Percentiles rank a stretch among this genome's conserved stretches.
phyloP scores from a whole-genome alignment of 1,140 invertebrate genomes.

The Rhizoglyphus robini region DNA sequence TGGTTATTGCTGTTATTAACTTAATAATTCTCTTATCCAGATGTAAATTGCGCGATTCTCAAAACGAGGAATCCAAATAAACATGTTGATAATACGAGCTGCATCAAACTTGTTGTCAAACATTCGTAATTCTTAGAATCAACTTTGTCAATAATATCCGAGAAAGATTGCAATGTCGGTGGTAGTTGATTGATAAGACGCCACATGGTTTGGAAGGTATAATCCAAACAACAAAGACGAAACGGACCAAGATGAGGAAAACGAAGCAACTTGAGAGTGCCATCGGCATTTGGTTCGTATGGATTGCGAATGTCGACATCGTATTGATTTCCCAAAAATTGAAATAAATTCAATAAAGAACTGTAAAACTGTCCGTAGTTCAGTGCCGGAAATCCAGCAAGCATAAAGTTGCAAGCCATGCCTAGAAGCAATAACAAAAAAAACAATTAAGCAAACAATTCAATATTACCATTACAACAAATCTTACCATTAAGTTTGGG shows the following conservation, averaged over 20 bases:
- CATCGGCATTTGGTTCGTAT: conserved; percentile 17
- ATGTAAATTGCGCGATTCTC: conserved; percentile 51
- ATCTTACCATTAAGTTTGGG: conserved; percentile 70
- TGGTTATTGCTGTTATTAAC: neutral
- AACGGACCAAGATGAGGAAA: conserved; percentile 22
- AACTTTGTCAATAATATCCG: conserved; percentile 40
- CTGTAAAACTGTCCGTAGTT: conserved; percentile 75
- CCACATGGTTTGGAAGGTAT: conserved; percentile 77
- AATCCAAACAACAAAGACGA: conserved; percentile 62
- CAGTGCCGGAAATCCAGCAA: conserved; percentile 63
- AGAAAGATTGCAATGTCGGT: conserved; percentile 67
- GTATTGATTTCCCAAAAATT: conserved; percentile 34
- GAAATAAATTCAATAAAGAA: conserved; percentile 56
- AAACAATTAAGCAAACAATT: neutral
- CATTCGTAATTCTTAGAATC: neutral
- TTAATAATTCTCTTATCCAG: conserved; percentile 55
- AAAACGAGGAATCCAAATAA: conserved; percentile 57
- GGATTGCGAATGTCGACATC: conserved; percentile 29
- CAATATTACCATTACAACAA: conserved; percentile 8
- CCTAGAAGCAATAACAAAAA: too few species aligned
- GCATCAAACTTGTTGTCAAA: conserved; percentile 23
- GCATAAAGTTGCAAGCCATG: conserved; percentile 71
- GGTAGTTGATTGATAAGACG: conserved; percentile 62
- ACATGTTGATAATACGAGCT: conserved; percentile 49
- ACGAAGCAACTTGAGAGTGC: conserved; percentile 22